Evolutionary conservation across 2,888 invertebrate species (phyloP).

Genomic region (Hoplodrina blanda): DNA sequence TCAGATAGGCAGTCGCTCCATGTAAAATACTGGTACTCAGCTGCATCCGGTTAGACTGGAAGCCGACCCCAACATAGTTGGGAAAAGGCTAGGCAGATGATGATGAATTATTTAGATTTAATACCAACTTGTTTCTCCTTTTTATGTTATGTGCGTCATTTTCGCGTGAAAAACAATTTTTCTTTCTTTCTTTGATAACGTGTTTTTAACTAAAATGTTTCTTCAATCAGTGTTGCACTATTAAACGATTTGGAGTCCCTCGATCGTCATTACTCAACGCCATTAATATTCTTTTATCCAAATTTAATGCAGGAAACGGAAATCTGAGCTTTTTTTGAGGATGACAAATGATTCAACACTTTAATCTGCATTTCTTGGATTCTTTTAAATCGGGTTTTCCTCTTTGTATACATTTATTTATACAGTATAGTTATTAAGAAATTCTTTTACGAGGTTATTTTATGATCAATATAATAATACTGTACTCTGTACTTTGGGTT

Average conservation of each 20-base stretch:
- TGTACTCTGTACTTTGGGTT: too few species aligned
- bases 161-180: too few species aligned
- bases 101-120: too few species aligned
- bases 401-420: neutral
- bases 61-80: too few species aligned
- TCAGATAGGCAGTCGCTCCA: too few species aligned
- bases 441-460: neutral
- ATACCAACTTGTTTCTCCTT: too few species aligned
- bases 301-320: constrained; percentile 32
- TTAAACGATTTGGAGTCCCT: neutral
- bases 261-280: constrained; percentile 23
- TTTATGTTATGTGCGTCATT: too few species aligned
- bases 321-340: constrained; percentile 33
- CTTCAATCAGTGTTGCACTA: constrained; percentile 18
- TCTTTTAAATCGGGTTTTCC: neutral
- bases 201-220: neutral
- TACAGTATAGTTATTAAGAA: neutral
- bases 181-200: too few species aligned
- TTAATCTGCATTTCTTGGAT: constrained; percentile 13
- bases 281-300: constrained; percentile 40
- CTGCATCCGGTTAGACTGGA: too few species aligned
- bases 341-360: constrained; percentile 31
- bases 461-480: neutral
- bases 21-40: too few species aligned
- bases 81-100: too few species aligned